Percentiles rank a stretch among this genome's conserved stretches.
These are phyloP conservation scores for Rhogogaster chlorosoma DNA, from an alignment of 2,888 invertebrate species.

Conservation along the genomic window DNA sequence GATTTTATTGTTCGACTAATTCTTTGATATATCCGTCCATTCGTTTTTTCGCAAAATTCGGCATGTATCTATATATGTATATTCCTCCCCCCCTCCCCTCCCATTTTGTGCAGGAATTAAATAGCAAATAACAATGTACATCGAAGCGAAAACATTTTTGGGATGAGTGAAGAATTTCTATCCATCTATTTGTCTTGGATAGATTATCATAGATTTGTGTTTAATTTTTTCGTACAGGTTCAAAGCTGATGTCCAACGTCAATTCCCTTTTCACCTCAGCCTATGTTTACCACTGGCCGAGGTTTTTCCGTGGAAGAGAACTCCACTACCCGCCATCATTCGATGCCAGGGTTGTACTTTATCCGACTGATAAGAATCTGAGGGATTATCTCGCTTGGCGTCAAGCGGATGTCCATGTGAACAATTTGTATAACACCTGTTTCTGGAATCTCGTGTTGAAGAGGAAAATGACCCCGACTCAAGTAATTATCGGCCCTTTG, in stretches of 20 bases:
- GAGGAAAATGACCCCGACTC: slow-evolving; percentile 85
- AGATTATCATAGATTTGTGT: background rate
- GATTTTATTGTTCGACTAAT: too few relatives aligned
- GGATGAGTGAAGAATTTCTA: background rate
- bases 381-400: slow-evolving; percentile 95
- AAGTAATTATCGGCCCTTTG: slow-evolving; percentile 83
- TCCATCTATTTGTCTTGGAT: background rate
- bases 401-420: slow-evolving; percentile 97
- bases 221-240: slow-evolving; percentile 73
- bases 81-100: too few relatives aligned
- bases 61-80: background rate
- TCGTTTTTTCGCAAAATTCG: background rate
- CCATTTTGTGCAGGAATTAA: too few relatives aligned
- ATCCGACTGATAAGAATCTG: slow-evolving; percentile 92
- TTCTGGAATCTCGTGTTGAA: slow-evolving; percentile 95
- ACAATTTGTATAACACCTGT: slow-evolving; percentile 97
- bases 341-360: slow-evolving; percentile 93
- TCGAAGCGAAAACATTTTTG: background rate
- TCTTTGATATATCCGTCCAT: background rate
- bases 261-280: slow-evolving; percentile 93
- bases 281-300: slow-evolving; percentile 92
- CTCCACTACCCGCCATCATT: slow-evolving; percentile 95
- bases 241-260: slow-evolving; percentile 92
- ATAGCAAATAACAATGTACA: background rate
- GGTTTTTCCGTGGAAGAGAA: slow-evolving; percentile 85